phyloP scores from a whole-genome alignment of 1,140 invertebrate species.

The Megalonaias nervosa region DNA sequence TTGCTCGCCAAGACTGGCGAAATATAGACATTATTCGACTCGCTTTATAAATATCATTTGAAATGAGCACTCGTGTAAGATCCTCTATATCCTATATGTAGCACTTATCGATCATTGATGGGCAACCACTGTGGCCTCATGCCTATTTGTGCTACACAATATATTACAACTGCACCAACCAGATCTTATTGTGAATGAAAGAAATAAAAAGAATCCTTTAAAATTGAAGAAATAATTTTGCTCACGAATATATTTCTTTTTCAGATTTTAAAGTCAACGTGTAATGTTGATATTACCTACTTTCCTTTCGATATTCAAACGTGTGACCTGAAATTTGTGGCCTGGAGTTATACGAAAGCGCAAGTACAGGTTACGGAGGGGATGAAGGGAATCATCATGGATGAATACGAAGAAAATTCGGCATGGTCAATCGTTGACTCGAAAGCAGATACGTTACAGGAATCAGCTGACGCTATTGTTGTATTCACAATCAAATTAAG shows the following conservation, averaged over 20 bases:
- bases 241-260: constrained; percentile 60
- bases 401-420: constrained; percentile 7
- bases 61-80: too few relatives aligned
- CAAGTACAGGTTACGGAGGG: constrained; percentile 8
- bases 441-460: background rate
- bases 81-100: too few relatives aligned
- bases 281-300: constrained; percentile 76
- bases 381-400: constrained; percentile 6
- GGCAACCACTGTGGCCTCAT: too few relatives aligned
- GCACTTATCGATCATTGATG: too few relatives aligned
- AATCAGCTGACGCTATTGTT: constrained; percentile 7
- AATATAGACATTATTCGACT: too few relatives aligned
- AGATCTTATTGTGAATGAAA: too few relatives aligned
- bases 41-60: too few relatives aligned
- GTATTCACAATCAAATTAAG: constrained; percentile 27
- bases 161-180: too few relatives aligned
- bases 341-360: constrained; percentile 27
- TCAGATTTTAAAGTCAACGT: constrained; percentile 98
- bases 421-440: constrained; percentile 20
- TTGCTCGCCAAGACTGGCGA: too few relatives aligned
- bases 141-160: too few relatives aligned
- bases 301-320: constrained; percentile 33
- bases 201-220: too few relatives aligned
- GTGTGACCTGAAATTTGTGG: constrained; percentile 29
- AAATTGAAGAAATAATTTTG: too few relatives aligned